phyloP scores from a whole-genome alignment of 1,140 invertebrate genomes.

The Belonocnema kinseyi region DNA sequence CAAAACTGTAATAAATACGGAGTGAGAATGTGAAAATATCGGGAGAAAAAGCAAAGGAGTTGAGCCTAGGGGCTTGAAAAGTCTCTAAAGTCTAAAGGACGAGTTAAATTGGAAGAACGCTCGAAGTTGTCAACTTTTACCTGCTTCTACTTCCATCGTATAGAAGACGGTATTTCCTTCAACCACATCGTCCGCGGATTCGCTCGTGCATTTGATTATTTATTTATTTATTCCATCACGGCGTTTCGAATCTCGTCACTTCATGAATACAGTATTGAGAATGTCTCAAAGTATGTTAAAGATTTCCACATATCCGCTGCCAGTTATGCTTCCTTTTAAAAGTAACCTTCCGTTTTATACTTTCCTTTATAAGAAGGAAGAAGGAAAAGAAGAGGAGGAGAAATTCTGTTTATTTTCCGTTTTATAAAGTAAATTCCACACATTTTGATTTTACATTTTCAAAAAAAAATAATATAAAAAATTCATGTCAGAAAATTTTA shows the following conservation, averaged over 20 bases:
- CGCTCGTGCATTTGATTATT: conserved; percentile 52
- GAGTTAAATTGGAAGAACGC: conserved; percentile 73
- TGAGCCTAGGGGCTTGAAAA: conserved; percentile 40
- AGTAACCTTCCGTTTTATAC: neutral
- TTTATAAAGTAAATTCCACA: no score
- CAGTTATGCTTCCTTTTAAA: conserved; percentile 9
- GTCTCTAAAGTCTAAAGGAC: conserved; percentile 62
- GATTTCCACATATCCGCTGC: conserved; percentile 18
- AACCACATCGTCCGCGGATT: conserved; percentile 24
- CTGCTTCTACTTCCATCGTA: conserved; percentile 40
- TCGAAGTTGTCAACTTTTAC: conserved; percentile 71
- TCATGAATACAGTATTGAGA: conserved; percentile 64
- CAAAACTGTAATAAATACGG: conserved; percentile 50
- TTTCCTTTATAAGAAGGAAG: neutral
- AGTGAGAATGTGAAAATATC: conserved; percentile 31
- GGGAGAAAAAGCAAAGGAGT: conserved; percentile 41
- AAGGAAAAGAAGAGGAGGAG: no score
- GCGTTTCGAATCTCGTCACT: conserved; percentile 60
- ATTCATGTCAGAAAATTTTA: no score
- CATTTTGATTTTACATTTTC: no score
- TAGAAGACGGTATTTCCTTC: conserved; percentile 16
- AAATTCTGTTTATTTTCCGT: no score
- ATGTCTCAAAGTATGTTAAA: conserved; percentile 36
- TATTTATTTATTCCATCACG: conserved; percentile 65
- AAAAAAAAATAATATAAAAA: no score